Evolutionary conservation across 2,888 invertebrate species (phyloP), one percentile per base, ranked within the genome.

Genomic region (Drosophila cognata): DNA sequence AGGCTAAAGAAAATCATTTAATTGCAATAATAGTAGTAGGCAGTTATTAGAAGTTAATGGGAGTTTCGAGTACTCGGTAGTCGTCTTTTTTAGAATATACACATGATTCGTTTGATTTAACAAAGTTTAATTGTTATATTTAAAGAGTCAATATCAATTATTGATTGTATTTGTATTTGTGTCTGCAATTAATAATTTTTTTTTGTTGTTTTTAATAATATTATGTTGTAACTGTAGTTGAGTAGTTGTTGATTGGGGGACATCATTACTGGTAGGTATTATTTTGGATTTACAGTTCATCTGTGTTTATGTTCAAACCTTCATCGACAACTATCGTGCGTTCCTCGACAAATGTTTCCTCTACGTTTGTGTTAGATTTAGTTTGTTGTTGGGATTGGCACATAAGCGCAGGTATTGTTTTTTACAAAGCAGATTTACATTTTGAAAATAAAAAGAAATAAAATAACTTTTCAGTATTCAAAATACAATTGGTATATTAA

Each of bases 301-400:
- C 91, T 84, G 89, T 88, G 82, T 92, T 84, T 89, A 90, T 86
- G 81, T 86, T 88, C 93, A 92, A 92, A 93, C 93, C 93, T 93
- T 93, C 93, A 78, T 91, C 87, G 81, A 92, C 92, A 77, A 92
- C 89, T 81, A 93, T 89, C 63, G 92, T 93, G 79, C 92, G 91
- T 84, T 93, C 93, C 90, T 93, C 93, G 77, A 92, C 85, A 83
- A 92, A 91, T 77, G 93, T 93, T 91, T 93, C 92, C 91, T 92
- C 93, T 93, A 79, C 60, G 62, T 71, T 77, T 67, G 55, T 62
- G 74, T 80, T 79, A 79, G 53, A 63, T 71, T 65, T 56, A 53
- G 59, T 68, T 75, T 75, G 29, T 70, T 77, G 75, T 76, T 78
- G 74, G 74, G 63, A 69, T 78, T 71, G 67, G 74, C 80, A 84